A percentile compares a stretch with the other conserved stretches of the same genome.
phyloP scores from a whole-genome alignment of 2,888 invertebrate genomes.

The Onchidella celtica region DNA sequence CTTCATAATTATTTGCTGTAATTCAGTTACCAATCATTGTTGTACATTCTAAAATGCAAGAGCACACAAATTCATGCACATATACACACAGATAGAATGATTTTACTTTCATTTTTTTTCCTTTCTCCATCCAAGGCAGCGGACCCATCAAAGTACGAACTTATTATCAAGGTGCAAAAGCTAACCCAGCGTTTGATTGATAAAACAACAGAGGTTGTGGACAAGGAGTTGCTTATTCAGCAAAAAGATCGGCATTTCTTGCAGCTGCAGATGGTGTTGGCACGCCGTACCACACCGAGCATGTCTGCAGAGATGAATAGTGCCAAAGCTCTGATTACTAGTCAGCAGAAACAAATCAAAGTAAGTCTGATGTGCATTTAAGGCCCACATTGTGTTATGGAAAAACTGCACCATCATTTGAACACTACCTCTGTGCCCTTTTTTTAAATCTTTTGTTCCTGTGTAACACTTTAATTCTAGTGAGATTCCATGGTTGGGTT shows the following conservation, averaged over 20 bases:
- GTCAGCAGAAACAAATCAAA: slow-evolving; percentile 27
- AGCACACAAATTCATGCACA: too few relatives aligned
- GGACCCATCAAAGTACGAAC: slow-evolving; percentile 41
- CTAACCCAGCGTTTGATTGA: slow-evolving; percentile 28
- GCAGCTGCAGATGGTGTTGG: slow-evolving; percentile 14
- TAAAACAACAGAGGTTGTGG: slow-evolving; percentile 34
- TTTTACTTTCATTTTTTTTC: too few relatives aligned
- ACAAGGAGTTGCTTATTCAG: slow-evolving; percentile 29
- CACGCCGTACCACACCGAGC: background rate
- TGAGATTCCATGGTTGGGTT: too few relatives aligned
- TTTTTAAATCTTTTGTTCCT: too few relatives aligned
- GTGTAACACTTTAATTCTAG: too few relatives aligned
- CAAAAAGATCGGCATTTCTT: slow-evolving; percentile 25
- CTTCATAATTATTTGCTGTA: too few relatives aligned
- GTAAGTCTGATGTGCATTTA: background rate
- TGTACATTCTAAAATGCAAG: too few relatives aligned
- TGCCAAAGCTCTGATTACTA: slow-evolving; percentile 25
- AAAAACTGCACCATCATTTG: too few relatives aligned
- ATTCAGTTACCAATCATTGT: too few relatives aligned
- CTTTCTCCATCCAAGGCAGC: too few relatives aligned
- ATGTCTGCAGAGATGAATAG: background rate
- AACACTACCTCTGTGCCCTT: too few relatives aligned
- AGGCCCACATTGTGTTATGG: background rate
- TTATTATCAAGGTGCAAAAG: slow-evolving; percentile 14
- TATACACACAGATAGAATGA: too few relatives aligned